Percentiles rank a stretch among this genome's conserved stretches.
These are phyloP conservation scores for Lochmaea crataegi DNA, from an alignment of 2,888 invertebrate genomes.

Conservation along the genomic window DNA sequence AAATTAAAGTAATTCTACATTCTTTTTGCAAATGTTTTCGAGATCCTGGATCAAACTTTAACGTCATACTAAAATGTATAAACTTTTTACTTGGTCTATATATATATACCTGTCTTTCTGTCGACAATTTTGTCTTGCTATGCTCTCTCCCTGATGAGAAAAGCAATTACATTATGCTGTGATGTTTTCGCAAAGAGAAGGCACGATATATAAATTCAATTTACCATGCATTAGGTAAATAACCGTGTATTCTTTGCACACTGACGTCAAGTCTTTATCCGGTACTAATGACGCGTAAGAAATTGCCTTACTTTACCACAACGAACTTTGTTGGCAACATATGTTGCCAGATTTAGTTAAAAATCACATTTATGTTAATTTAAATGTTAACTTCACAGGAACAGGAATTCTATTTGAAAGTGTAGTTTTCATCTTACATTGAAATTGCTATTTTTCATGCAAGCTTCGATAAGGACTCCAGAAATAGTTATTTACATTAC, in stretches of 20 bases:
- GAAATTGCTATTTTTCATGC: too few relatives aligned
- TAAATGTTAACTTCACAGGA: too few relatives aligned
- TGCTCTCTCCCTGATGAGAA: conserved; percentile 55
- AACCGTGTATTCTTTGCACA: conserved; percentile 17
- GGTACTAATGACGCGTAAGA: conserved; percentile 21
- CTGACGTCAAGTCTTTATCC: conserved; percentile 18
- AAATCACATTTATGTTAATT: neutral
- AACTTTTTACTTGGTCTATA: neutral
- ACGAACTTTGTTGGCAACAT: neutral
- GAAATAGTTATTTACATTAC: too few relatives aligned
- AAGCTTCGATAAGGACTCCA: too few relatives aligned
- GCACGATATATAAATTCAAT: conserved; percentile 33
- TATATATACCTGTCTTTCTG: conserved; percentile 33
- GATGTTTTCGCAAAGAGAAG: conserved; percentile 36
- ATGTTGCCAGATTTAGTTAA: neutral
- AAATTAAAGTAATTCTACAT: neutral
- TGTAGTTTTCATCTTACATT: too few relatives aligned
- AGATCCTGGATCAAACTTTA: neutral
- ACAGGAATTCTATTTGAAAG: too few relatives aligned
- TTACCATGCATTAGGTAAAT: conserved; percentile 35
- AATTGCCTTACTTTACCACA: conserved; percentile 9
- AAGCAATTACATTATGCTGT: conserved; percentile 53
- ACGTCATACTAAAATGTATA: neutral
- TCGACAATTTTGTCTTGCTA: conserved; percentile 39
- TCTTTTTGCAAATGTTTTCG: neutral